Evolutionary conservation across 2,888 invertebrate species (phyloP).

Genomic region (Euphydryas editha): DNA sequence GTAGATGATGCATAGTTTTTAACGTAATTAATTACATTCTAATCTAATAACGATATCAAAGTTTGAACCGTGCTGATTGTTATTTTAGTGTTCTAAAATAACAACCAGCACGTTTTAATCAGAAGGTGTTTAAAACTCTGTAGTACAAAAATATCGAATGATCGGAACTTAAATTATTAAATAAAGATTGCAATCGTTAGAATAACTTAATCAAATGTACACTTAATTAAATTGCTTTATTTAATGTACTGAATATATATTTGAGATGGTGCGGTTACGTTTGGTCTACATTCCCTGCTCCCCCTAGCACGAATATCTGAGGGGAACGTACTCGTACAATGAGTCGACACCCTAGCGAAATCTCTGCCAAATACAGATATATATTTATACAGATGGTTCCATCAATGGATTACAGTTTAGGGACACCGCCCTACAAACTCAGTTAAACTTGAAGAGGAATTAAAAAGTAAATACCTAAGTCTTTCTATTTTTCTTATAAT

Average conservation of each 20-base stretch:
- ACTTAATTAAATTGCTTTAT: constrained; percentile 2
- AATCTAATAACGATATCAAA: too few relatives aligned
- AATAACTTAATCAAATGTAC: neutral
- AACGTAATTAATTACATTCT: too few relatives aligned
- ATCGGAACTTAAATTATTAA: too few relatives aligned
- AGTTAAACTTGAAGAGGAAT: constrained; percentile 27
- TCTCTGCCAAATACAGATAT: constrained; percentile 57
- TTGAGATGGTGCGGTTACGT: constrained; percentile 23
- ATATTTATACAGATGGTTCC: constrained; percentile 27
- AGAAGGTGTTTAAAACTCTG: too few relatives aligned
- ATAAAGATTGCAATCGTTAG: neutral
- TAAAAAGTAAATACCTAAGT: constrained; percentile 13
- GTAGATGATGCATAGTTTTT: too few relatives aligned
- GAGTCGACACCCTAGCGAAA: constrained; percentile 69
- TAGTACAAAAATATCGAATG: too few relatives aligned
- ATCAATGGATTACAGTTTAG: constrained; percentile 34
- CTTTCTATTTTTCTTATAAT: neutral
- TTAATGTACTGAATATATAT: neutral
- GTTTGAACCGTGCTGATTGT: too few relatives aligned
- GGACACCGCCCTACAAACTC: constrained; percentile 28
- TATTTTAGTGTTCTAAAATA: too few relatives aligned
- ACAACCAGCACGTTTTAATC: too few relatives aligned
- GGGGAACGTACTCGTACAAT: constrained; percentile 80
- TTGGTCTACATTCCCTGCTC: constrained; percentile 47
- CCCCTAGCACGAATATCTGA: constrained; percentile 67